Base-by-base conservation (phyloP, 2,797 vertebrate genomes). In the Tachyglossus aculeatus region DNA sequence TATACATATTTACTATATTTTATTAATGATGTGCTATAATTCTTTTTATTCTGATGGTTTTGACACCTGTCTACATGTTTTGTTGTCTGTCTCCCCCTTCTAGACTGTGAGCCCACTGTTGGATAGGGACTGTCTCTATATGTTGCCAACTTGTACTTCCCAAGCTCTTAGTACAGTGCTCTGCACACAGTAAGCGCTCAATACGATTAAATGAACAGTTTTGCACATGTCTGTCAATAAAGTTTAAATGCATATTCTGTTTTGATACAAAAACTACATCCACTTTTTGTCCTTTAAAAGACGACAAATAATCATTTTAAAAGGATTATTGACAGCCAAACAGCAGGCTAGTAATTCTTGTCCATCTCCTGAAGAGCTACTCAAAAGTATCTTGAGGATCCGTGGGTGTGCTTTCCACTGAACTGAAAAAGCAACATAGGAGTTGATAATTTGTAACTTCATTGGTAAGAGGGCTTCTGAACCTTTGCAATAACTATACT, bases 341-440 rank as follows among this genome's bases (percentile, higher is more conserved):
- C 22, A 25, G 22, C 9, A 57, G 48, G 34, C 21, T 44, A 29
- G 9, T 53, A 67, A 55, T 36, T 74, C 59, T 39, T 70, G 21
- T 67, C 56, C 67, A 66, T 62, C 33, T 78, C 55, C 53, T 80
- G 29, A 16, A 74, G 57, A 52, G 34, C 62, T 66, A 19, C 47
- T 79, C 36, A 31, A 54, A 67, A 71, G 67, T 33, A 50, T 66
- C 55, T 18, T 3, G 47, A 60, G 36, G 54, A 61, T 65, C 43
- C 22, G 12, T 57, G 56, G 34, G 18, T 27, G 57, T 61, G 24
- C 25, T n/a, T 44, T 52, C 54, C 68, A 9, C 0, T 8, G 10
- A 22, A 44, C 21, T 40, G 52, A 57, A 74, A 59, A 32, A n/a
- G 3, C 29, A 54, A 32, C 21, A 54, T 2, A 39, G 50, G 32